Base-by-base conservation (phyloP, 2,888 invertebrate genomes). In the Polylopha cassiicola region DNA sequence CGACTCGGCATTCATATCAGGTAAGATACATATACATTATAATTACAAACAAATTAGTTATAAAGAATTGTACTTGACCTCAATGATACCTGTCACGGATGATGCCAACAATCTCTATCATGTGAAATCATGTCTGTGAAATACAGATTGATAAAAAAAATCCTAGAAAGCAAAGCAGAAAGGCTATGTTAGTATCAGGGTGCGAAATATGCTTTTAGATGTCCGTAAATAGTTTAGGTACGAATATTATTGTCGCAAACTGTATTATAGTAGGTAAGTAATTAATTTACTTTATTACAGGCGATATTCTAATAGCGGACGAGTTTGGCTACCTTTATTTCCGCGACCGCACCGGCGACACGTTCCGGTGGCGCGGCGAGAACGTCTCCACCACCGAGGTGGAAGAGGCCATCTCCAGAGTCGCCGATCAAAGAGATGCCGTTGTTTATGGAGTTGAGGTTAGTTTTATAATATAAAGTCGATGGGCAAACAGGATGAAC, bases 341-440 rank as follows among this genome's bases (percentile, higher is more conserved):
- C 87, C 93, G 92, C 65, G 99, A 99, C 73, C 89, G 99, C 53
- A 97, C 97, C 0, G 99, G 99, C 0, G 99, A 99, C 74, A 99
- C 99, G 2, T 99, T 95, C 86, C 89, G 98, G 32, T 98, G 97
- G 97, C 95, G 97, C 70, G 99, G 99, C 5, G 99, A 99, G 86
- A 99, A 99, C 77, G 98, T 99, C 2, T 97, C 97, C 24, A 99
- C 99, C 3, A 94, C 95, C 1, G 99, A 99, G 84, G 94, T 99
- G 5, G 99, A 99, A 74, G 95, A 93, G 1, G 91, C 95, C 42
- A 89, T 99, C 26, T 97, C 96, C 55, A 95, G 94, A 66, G 85
- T 94, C 9, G 87, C 93, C 2, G 90, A 91, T 37, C 94, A 97
- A 64, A 90, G 93, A 57, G 98, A 99, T 68, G 95, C 94, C 13